Evolutionary conservation across 2,888 invertebrate species (phyloP).

Genomic region (Eubasilissa splendida): DNA sequence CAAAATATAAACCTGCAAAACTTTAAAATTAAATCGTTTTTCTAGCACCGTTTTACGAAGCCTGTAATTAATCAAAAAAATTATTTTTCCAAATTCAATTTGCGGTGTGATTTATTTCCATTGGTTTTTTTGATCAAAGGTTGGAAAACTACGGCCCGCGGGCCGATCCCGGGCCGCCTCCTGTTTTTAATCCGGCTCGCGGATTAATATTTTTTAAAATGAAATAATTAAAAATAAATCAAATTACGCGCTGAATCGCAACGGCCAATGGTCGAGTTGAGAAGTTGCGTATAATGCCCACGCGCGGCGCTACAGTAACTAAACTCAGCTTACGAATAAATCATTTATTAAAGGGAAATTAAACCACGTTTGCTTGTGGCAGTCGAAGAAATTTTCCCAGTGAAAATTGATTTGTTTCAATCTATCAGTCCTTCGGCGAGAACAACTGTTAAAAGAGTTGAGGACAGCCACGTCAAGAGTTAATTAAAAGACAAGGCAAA

Average conservation of each 20-base stretch:
- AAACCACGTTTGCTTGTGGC: conserved; percentile 59
- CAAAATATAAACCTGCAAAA: too few species aligned
- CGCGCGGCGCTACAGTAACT: not conserved
- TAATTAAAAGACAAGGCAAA: not conserved
- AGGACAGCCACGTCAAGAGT: not conserved
- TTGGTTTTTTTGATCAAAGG: too few species aligned
- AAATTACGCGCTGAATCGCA: not conserved
- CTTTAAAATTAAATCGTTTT: too few species aligned
- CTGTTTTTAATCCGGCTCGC: not conserved
- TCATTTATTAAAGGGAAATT: conserved; percentile 56
- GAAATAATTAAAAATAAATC: not conserved
- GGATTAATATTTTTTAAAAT: not conserved
- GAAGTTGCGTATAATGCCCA: not conserved
- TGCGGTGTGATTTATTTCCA: too few species aligned
- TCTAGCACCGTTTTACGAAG: too few species aligned
- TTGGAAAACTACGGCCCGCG: too few species aligned
- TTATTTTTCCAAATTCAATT: too few species aligned
- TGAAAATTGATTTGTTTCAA: conserved; percentile 33
- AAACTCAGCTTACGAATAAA: conserved; percentile 57
- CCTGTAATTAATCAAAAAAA: too few species aligned
- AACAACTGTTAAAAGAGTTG: too few species aligned
- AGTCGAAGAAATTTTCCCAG: conserved; percentile 55
- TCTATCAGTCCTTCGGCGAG: not conserved
- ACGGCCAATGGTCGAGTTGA: not conserved
- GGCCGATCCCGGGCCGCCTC: not conserved